phyloP scores from a whole-genome alignment of 1,140 invertebrate species.

The Antheraea mylitta region DNA sequence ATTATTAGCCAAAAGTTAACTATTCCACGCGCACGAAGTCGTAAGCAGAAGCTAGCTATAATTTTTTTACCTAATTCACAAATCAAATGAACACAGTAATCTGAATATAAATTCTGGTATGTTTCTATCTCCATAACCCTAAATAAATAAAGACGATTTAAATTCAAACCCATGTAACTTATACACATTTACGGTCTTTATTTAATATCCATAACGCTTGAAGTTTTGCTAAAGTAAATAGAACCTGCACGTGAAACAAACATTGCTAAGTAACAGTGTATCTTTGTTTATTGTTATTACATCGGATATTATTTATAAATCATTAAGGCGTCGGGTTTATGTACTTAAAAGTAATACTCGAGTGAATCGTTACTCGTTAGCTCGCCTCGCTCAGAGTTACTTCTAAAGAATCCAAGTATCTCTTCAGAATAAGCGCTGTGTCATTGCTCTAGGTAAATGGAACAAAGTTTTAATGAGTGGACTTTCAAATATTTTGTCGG shows the following conservation, averaged over 20 bases:
- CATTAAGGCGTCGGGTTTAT: slow-evolving; percentile 42
- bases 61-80: too few relatives aligned
- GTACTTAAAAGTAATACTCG: slow-evolving; percentile 49
- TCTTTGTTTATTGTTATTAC: slow-evolving; percentile 28
- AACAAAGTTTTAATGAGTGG: slow-evolving; percentile 29
- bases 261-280: slow-evolving; percentile 11
- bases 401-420: slow-evolving; percentile 72
- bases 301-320: slow-evolving; percentile 29
- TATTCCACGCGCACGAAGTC: too few relatives aligned
- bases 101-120: too few relatives aligned
- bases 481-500: slow-evolving; percentile 12
- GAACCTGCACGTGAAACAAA: not conserved
- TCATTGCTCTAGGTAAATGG: slow-evolving; percentile 53
- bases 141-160: too few relatives aligned
- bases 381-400: slow-evolving; percentile 53
- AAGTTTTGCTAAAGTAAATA: not conserved
- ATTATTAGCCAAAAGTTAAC: too few relatives aligned
- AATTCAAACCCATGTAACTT: too few relatives aligned
- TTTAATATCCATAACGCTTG: not conserved
- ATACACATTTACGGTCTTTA: not conserved
- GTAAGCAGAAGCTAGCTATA: too few relatives aligned
- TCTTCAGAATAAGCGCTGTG: slow-evolving; percentile 66
- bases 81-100: too few relatives aligned
- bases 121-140: too few relatives aligned
- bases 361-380: slow-evolving; percentile 72